Evolutionary conservation across 2,888 invertebrate genomes (phyloP).

Genomic region (Eupithecia dodoneata): DNA sequence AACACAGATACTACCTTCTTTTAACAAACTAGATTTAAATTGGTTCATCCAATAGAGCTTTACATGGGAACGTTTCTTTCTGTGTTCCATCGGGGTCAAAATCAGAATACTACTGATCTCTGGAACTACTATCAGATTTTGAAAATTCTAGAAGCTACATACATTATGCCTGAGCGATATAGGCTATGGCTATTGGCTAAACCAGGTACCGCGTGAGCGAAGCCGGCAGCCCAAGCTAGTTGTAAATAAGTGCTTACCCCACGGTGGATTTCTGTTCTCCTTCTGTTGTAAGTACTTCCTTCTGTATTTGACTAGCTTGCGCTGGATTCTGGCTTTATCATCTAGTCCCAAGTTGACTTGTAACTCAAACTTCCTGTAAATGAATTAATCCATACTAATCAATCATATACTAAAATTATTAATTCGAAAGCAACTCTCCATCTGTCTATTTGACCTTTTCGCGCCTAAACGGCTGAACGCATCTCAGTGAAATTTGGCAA

Average conservation of each 20-base stretch:
- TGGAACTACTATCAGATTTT: background rate
- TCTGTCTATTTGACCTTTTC: too few species aligned
- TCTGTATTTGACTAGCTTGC: slow-evolving; percentile 93
- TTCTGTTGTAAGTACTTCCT: slow-evolving; percentile 92
- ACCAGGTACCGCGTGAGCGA: background rate
- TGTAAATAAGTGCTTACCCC: slow-evolving; percentile 85
- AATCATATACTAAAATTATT: too few species aligned
- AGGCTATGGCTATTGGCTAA: background rate
- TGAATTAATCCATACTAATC: background rate
- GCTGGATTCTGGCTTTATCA: slow-evolving; percentile 89
- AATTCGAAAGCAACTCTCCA: too few species aligned
- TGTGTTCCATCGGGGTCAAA: background rate
- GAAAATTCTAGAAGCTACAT: background rate
- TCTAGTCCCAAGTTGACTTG: slow-evolving; percentile 86
- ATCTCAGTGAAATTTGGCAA: too few species aligned
- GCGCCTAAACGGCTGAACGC: too few species aligned
- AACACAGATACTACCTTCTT: too few species aligned
- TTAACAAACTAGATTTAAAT: too few species aligned
- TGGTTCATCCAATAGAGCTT: too few species aligned
- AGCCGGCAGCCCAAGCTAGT: background rate
- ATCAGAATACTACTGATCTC: background rate
- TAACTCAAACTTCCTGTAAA: slow-evolving; percentile 81
- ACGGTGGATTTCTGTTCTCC: slow-evolving; percentile 89
- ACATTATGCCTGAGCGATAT: background rate
- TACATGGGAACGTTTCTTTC: background rate